Evolutionary conservation across 2,888 invertebrate genomes (phyloP).

Genomic region (Spilarctia lutea): DNA sequence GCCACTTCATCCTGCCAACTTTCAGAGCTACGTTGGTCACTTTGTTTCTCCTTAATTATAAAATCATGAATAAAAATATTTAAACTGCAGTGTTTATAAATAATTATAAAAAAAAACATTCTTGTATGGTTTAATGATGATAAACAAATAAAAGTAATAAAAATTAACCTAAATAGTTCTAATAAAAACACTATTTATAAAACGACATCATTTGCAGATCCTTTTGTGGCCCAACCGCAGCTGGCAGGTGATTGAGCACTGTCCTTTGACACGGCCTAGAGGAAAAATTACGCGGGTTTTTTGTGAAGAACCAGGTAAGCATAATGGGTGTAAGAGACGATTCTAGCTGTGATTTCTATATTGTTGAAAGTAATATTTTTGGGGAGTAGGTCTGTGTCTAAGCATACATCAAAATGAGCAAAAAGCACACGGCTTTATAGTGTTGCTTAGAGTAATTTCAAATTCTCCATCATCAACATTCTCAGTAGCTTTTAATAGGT

Average conservation of each 20-base stretch:
- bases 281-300: slow-evolving; percentile 79
- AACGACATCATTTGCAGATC: slow-evolving; percentile 23
- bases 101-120: too few species aligned
- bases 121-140: too few species aligned
- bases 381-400: slow-evolving; percentile 1
- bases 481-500: too few species aligned
- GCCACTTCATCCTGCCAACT: too few species aligned
- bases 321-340: slow-evolving; percentile 61
- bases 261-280: slow-evolving; percentile 78
- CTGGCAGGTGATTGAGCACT: slow-evolving; percentile 79
- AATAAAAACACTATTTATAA: not conserved
- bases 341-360: slow-evolving; percentile 48
- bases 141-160: not conserved
- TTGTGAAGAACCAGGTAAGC: slow-evolving; percentile 72
- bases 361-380: slow-evolving; percentile 18
- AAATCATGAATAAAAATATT: too few species aligned
- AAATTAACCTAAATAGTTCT: not conserved
- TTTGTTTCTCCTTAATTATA: too few species aligned
- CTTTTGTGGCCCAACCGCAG: slow-evolving; percentile 58
- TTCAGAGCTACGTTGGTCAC: too few species aligned
- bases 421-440: too few species aligned
- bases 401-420: not conserved
- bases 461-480: too few species aligned
- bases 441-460: too few species aligned
- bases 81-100: too few species aligned